Base-by-base conservation (phyloP, 2,113 vertebrate species). In the Chaetodon trifascialis region DNA sequence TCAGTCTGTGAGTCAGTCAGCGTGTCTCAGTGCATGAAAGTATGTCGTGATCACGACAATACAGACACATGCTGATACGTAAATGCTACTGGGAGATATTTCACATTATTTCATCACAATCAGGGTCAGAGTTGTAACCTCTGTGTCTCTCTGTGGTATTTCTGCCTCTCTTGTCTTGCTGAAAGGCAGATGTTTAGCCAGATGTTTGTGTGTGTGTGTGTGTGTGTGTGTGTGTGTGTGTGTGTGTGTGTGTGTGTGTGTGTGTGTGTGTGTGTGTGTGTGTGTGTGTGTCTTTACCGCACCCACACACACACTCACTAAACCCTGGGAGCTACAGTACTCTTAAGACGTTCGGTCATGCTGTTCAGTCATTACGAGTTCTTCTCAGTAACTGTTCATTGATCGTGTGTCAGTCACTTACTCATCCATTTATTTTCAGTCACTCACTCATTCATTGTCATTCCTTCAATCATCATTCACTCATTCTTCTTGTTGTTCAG, bases 121-220 rank as follows among this genome's bases (percentile, higher is more conserved):
- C 9, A 14, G 14, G 52, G 65, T 52, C 77, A 72, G 40, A 21
- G 58, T 49, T 65, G 1, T 9, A 34, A 17, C 63, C 54, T 52
- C 38, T 54, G n/a, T 73, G 11, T 63, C 25, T 16, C 54, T 62
- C 60, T 52, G n/a, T 63, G 47, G 42, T 64, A 40, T 76, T 71
- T 65, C 38, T 72, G 67, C 76, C 67, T 46, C 54, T 52, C 51
- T 74, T 60, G 52, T 69, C 14, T 44, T 12, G 21, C 64, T 79
- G 15, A 59, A 51, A 69, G 71, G 71, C 80, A 86, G 85, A 71
- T 83, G 80, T 79, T 75, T 2, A 0, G 52, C 75, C 80, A 86
- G 84, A 82, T 86, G 75, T 83, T 54, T n/a, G 15, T 42, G 23
- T 5, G 15, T 80, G 62, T 62, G 52, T 73, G 63, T 65, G 73